Evolutionary conservation across 2,888 invertebrate species (phyloP).

Genomic region (Timema cristinae): DNA sequence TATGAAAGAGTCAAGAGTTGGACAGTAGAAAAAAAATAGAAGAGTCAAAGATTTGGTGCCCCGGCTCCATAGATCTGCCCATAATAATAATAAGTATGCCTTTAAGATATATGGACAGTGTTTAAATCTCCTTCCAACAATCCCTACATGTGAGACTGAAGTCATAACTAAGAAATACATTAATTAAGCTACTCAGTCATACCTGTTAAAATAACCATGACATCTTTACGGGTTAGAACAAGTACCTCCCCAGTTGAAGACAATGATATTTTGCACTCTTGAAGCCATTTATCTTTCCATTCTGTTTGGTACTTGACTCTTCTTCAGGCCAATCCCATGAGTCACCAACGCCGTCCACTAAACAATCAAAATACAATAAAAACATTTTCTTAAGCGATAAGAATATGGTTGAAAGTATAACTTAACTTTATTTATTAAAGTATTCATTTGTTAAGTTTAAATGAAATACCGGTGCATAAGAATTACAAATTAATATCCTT

Average conservation of each 20-base stretch:
- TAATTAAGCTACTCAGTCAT: slow-evolving; percentile 33
- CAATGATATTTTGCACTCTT: slow-evolving; percentile 61
- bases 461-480: too few relatives aligned
- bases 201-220: slow-evolving; percentile 60
- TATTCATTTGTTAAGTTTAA: slow-evolving; percentile 7
- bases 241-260: slow-evolving; percentile 70
- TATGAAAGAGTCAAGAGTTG: too few relatives aligned
- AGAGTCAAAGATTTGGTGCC: too few relatives aligned
- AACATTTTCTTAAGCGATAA: slow-evolving; percentile 32
- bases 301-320: slow-evolving; percentile 11
- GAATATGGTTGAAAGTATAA: slow-evolving; percentile 37
- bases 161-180: too few relatives aligned
- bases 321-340: slow-evolving; percentile 24
- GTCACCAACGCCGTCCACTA: slow-evolving; percentile 18
- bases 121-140: too few relatives aligned
- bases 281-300: slow-evolving; percentile 58
- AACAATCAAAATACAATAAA: slow-evolving; percentile 9
- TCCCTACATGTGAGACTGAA: too few relatives aligned
- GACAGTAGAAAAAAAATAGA: too few relatives aligned
- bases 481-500: too few relatives aligned
- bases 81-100: too few relatives aligned
- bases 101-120: too few relatives aligned
- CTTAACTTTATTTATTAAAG: slow-evolving; percentile 13
- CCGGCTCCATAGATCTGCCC: too few relatives aligned
- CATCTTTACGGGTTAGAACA: slow-evolving; percentile 61